Base-by-base conservation (phyloP, 2,797 vertebrate genomes). In the Manis javanica region DNA sequence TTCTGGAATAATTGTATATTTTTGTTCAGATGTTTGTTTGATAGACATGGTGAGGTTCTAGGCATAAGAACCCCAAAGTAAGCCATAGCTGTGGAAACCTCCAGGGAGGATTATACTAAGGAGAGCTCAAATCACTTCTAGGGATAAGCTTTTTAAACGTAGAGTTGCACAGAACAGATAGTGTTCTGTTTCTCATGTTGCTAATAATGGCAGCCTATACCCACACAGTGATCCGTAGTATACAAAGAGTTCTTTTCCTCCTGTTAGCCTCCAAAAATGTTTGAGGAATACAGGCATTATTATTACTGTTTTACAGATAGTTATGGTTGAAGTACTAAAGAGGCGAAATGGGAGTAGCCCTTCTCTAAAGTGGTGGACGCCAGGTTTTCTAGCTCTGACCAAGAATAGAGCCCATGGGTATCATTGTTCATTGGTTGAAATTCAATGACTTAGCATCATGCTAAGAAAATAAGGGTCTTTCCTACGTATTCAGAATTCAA, bases 401-500 rank as follows among this genome's bases (percentile, higher is more conserved):
- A 75, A 15, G 37, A 75, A 95, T 5, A 63, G 49, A 86, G 15
- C 4, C 23, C 26, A 21, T 18, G 42, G 10, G 46, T 63, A 53
- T 51, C 42, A 18, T 3, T 64, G 42, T n/a, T 29, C 24, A 13
- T 24, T 64, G 49, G 46, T 68, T 34, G 23, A 71, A 15, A 90
- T 79, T 19, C 81, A 74, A 82, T 83, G 51, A 57, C 7, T 91
- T 94, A 49, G 8, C 42, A 59, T 71, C 3, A 49, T n/a, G 71
- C n/a, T 46, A 18, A 87, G 55, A 78, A 85, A 49, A 89, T 61
- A 51, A 71, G 66, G 2, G 39, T 87, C 19, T 57, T 94, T 55
- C 49, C 31, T 46, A n/a, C 51, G 11, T 91, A 78, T 83, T 97
- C 91, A 78, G 61, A 94, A 92, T 89, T 90, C 71, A 66, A 90